phyloP scores from a whole-genome alignment of 2,888 invertebrate genomes.

The Eubasilissa splendida region DNA sequence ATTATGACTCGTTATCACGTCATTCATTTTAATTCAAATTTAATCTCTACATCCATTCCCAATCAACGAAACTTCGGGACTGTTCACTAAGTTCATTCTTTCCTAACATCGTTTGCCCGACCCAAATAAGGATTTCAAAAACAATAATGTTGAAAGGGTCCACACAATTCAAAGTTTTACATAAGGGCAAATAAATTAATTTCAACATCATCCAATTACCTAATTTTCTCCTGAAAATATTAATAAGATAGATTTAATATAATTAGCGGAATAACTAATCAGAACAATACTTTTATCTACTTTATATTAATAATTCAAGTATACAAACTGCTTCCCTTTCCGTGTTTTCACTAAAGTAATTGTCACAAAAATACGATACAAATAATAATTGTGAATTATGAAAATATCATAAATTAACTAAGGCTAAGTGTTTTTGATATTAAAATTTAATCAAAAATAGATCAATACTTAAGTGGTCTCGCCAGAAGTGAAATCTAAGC shows the following conservation, averaged over 20 bases:
- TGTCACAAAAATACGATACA: conserved; percentile 37
- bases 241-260: too few species aligned
- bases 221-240: too few species aligned
- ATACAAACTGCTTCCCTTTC: too few species aligned
- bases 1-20: background rate
- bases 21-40: too few species aligned
- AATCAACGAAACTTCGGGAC: background rate
- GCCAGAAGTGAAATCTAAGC: conserved; percentile 53
- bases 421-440: conserved; percentile 7
- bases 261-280: too few species aligned
- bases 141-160: too few species aligned
- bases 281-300: too few species aligned
- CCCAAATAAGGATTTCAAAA: too few species aligned
- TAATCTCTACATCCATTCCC: background rate
- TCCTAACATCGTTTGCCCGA: background rate
- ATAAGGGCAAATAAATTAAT: too few species aligned
- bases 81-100: background rate
- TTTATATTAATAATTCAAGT: too few species aligned
- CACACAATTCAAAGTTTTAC: too few species aligned
- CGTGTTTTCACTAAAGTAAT: conserved; percentile 8
- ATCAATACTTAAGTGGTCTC: conserved; percentile 25
- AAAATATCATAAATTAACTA: conserved; percentile 27
- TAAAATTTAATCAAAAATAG: conserved; percentile 26
- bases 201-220: too few species aligned
- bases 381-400: conserved; percentile 20